These are phyloP conservation scores for Congeria kusceri DNA, from an alignment of 2,888 invertebrate species.

Conservation along the genomic window DNA sequence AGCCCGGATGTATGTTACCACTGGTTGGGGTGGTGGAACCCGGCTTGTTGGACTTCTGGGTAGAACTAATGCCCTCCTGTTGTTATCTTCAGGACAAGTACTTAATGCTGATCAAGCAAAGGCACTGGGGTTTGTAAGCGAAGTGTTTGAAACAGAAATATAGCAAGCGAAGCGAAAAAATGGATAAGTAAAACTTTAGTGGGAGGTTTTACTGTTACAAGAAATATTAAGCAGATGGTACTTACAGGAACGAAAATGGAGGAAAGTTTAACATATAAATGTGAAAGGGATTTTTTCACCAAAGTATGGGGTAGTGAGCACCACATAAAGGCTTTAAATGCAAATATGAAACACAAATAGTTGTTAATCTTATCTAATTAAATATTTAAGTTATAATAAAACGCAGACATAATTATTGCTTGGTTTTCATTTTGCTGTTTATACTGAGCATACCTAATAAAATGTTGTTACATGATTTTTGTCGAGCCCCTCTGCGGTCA, in stretches of 20 bases:
- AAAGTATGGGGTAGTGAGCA: slow-evolving; percentile 85
- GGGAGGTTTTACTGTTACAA: slow-evolving; percentile 72
- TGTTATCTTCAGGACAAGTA: slow-evolving; percentile 82
- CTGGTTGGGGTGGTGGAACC: slow-evolving; percentile 87
- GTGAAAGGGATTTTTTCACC: slow-evolving; percentile 85
- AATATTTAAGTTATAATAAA: no score
- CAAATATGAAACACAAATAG: slow-evolving; percentile 84
- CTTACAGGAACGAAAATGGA: slow-evolving; percentile 72
- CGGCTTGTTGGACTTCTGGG: slow-evolving; percentile 85
- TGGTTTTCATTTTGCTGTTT: no score
- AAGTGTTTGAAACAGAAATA: slow-evolving; percentile 77
- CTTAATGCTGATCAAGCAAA: slow-evolving; percentile 83
- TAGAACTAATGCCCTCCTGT: slow-evolving; percentile 84
- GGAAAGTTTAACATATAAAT: slow-evolving; percentile 72
- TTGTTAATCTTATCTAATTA: no score
- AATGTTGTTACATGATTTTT: no score
- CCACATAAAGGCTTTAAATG: slow-evolving; percentile 83
- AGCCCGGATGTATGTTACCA: slow-evolving; percentile 86
- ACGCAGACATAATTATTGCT: no score
- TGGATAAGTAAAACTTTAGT: slow-evolving; percentile 82
- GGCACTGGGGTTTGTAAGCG: slow-evolving; percentile 85
- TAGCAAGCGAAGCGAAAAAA: slow-evolving; percentile 72
- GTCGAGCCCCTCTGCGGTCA: no score
- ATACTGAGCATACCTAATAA: no score
- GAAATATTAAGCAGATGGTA: slow-evolving; percentile 84